Evolutionary conservation across 1,140 invertebrate genomes (phyloP), one percentile per base, ranked within the genome.

Genomic region (Conus betulinus): DNA sequence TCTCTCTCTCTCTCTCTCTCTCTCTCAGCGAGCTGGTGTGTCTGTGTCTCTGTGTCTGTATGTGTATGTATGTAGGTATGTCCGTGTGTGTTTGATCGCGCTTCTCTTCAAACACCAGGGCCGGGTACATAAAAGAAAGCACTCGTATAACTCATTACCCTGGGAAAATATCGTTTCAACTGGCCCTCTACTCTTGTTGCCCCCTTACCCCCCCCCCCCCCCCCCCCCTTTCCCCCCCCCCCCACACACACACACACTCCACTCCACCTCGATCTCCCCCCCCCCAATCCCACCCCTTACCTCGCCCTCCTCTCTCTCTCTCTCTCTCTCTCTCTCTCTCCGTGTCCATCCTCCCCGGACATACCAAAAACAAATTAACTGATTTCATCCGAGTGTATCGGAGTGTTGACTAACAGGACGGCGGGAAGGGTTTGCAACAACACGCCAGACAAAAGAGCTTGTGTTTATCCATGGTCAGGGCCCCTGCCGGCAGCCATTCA

Each of bases 351-450:
- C 23, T n/a, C 20, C 39, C 17, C 25, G 79, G 53, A 81, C 79
- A 5, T 52, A 81, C 55, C 57, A 63, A 84, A 84, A 84, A 84
- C 82, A 84, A 84, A 84, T 84, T 84, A 84, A 63, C 82, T 84
- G 82, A 67, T 84, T 84, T 84, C 82, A 84, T 84, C 82, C 17
- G 79, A 51, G 79, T 39, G 79, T 23, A 81, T 5, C 39, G 15
- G 79, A 81, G 79, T 81, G 79, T 52, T 81, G 79, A 53, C 17
- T 53, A 81, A 52, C 51, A 53, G 39, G 39, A 51, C 27, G 17
- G 79, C 39, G 79, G 79, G 39, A 81, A 25, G 39, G 79, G 79
- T 78, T 78, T 27, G 25, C 76, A 78, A 78, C 76, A 78, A 78
- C 76, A 78, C 10, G 39, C 10, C 27, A 8, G 76, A 78, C 76